Conservation (phyloP, 2,888 invertebrate species). For the Spisula subtruncata region DNA sequence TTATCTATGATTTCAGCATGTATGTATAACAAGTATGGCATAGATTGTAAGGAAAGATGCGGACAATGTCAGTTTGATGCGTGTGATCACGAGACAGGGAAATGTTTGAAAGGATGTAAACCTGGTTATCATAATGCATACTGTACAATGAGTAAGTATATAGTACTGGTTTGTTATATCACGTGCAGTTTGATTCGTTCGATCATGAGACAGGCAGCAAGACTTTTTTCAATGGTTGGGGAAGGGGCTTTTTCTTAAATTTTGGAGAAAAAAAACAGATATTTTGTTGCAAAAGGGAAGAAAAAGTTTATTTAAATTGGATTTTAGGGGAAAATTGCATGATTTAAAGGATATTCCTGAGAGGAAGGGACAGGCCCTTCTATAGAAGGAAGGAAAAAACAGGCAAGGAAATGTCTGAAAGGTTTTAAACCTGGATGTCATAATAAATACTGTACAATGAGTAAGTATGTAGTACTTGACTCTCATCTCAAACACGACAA, state of each 20-base stretch:
- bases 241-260: too few species aligned
- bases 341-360: too few species aligned
- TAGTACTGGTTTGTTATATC: too few species aligned
- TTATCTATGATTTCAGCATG: constrained; percentile 72
- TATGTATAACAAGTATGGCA: constrained; percentile 74
- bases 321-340: too few species aligned
- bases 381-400: too few species aligned
- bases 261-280: too few species aligned
- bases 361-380: too few species aligned
- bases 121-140: constrained; percentile 76
- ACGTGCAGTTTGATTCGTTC: constrained; percentile 71
- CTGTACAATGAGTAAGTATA: constrained; percentile 71
- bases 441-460: constrained; percentile 74
- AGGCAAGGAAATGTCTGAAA: constrained; percentile 74
- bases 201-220: constrained; percentile 73
- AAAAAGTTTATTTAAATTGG: too few species aligned
- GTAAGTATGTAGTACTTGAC: constrained; percentile 36
- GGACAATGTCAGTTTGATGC: constrained; percentile 77
- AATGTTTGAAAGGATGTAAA: constrained; percentile 78
- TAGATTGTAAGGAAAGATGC: constrained; percentile 77
- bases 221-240: too few species aligned
- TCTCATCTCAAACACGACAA: too few species aligned
- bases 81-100: constrained; percentile 79
- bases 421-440: constrained; percentile 79
- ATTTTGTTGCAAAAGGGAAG: too few species aligned